phyloP scores from a whole-genome alignment of 2,797 vertebrate genomes.

The Brachyalestes nurse region DNA sequence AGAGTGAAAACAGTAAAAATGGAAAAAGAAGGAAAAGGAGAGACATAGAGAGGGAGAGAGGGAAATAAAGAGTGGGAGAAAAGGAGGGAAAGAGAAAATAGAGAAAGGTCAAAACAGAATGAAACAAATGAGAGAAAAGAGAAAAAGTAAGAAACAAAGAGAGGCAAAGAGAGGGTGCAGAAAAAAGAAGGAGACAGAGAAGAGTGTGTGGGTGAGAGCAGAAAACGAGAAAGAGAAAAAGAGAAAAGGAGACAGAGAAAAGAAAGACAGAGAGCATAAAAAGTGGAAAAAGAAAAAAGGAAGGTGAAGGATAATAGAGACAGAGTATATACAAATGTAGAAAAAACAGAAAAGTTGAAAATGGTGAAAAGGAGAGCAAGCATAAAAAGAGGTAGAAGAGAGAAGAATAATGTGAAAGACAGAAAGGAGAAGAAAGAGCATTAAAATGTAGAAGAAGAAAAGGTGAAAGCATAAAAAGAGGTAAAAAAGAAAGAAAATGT shows the following conservation, averaged over 20 bases:
- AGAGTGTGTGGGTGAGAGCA: too few relatives aligned
- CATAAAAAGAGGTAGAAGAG: not conserved
- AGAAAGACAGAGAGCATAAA: not conserved
- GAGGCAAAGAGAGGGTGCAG: not conserved
- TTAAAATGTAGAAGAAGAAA: not conserved
- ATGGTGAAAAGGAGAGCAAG: too few relatives aligned
- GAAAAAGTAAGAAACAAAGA: too few relatives aligned
- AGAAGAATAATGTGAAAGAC: not conserved
- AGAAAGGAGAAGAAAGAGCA: not conserved
- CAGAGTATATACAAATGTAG: not conserved
- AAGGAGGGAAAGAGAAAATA: conserved; percentile 16
- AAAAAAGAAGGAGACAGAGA: not conserved
- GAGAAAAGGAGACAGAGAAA: not conserved
- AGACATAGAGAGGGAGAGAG: not conserved
- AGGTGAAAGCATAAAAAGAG: not conserved
- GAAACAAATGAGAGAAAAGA: too few relatives aligned
- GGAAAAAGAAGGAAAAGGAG: not conserved
- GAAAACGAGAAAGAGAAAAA: not conserved
- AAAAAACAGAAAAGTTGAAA: not conserved
- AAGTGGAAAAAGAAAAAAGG: not conserved
- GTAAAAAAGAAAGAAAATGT: not conserved
- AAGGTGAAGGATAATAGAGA: not conserved
- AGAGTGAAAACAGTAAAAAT: too few relatives aligned
- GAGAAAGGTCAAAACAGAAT: too few relatives aligned
- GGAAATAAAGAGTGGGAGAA: not conserved